These are phyloP conservation scores for Nemotelus nigrinus DNA, from an alignment of 2,888 invertebrate species.

Conservation along the genomic window DNA sequence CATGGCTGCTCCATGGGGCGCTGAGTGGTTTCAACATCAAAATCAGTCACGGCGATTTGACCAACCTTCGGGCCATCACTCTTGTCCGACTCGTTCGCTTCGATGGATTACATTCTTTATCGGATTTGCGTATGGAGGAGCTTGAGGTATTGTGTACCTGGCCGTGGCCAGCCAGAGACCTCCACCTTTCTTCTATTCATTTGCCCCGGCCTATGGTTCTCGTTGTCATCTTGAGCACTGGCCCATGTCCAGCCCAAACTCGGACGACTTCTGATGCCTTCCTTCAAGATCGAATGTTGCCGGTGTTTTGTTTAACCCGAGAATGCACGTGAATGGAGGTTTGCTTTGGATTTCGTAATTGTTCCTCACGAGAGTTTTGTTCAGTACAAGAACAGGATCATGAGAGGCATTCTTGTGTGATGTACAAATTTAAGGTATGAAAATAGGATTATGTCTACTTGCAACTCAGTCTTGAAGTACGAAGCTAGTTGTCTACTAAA, in stretches of 20 bases:
- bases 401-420: neutral
- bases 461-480: too few relatives aligned
- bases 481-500: too few relatives aligned
- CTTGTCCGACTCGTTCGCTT: constrained; percentile 21
- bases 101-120: constrained; percentile 45
- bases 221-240: constrained; percentile 10
- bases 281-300: neutral
- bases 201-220: neutral
- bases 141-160: constrained; percentile 3
- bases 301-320: constrained; percentile 17
- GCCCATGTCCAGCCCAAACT: constrained; percentile 11
- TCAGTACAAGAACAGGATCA: neutral
- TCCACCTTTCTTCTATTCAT: constrained; percentile 31
- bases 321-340: neutral
- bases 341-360: neutral
- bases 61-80: constrained; percentile 38
- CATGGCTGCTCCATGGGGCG: constrained; percentile 46
- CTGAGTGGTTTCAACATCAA: constrained; percentile 47
- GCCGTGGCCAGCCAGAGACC: neutral
- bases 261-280: constrained; percentile 9
- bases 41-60: constrained; percentile 47
- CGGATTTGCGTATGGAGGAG: constrained; percentile 45
- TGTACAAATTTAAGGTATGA: neutral
- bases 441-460: too few relatives aligned
- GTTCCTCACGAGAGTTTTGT: too few relatives aligned